phyloP scores from a whole-genome alignment of 2,113 vertebrate species.

The Jaculus jaculus region DNA sequence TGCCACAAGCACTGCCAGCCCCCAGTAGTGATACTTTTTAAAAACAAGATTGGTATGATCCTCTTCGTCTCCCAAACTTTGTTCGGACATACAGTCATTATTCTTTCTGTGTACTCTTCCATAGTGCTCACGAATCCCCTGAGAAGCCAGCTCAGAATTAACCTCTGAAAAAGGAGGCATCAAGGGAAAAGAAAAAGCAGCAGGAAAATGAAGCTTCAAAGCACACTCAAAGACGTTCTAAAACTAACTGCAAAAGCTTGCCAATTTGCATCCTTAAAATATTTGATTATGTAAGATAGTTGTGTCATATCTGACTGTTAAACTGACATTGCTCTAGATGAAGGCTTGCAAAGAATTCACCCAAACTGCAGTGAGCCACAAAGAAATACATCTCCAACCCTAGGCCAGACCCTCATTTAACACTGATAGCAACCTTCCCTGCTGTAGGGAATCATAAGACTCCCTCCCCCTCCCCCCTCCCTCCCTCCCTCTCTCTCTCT shows the following conservation, averaged over 20 bases:
- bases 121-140: constrained; percentile 26
- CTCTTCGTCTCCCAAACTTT: not conserved
- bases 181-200: constrained; percentile 31
- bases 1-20: too few species aligned
- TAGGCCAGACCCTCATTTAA: constrained; percentile 10
- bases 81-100: not conserved
- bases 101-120: constrained; percentile 15
- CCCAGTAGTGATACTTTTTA: not conserved
- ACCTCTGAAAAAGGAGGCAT: not conserved
- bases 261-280: constrained; percentile 58
- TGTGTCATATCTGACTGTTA: constrained; percentile 52
- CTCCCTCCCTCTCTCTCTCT: too few species aligned
- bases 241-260: constrained; percentile 40
- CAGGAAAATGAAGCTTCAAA: constrained; percentile 46
- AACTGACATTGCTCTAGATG: constrained; percentile 47
- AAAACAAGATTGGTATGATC: not conserved
- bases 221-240: constrained; percentile 44
- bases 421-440: not conserved
- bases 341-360: constrained; percentile 37
- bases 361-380: not conserved
- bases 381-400: not conserved
- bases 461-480: not conserved
- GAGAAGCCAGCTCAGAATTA: constrained; percentile 49
- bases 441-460: not conserved
- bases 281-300: constrained; percentile 68